These are phyloP conservation scores for Thumatha senex DNA, from an alignment of 2,888 invertebrate genomes.

Conservation along the genomic window DNA sequence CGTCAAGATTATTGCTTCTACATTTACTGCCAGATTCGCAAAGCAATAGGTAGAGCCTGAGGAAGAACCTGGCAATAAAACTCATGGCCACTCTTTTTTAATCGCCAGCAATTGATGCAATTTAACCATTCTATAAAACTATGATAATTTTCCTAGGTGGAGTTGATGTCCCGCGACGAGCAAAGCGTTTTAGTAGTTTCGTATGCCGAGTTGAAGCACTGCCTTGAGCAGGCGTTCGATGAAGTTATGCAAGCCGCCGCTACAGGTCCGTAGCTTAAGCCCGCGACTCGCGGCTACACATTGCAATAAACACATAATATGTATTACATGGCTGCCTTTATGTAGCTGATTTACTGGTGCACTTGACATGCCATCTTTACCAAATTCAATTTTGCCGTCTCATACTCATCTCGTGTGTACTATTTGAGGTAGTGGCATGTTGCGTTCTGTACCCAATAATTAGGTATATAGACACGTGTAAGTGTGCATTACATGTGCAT, in stretches of 20 bases:
- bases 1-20: too few species aligned
- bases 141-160: slow-evolving; percentile 84
- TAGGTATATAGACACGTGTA: slow-evolving; percentile 17
- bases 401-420: background rate
- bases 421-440: slow-evolving; percentile 16
- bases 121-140: background rate
- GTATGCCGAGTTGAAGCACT: slow-evolving; percentile 97
- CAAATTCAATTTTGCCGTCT: slow-evolving; percentile 8
- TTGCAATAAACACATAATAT: slow-evolving; percentile 28
- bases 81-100: too few species aligned
- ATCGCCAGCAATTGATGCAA: background rate
- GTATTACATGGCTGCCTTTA: slow-evolving; percentile 22
- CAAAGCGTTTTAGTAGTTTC: slow-evolving; percentile 98
- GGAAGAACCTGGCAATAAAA: too few species aligned
- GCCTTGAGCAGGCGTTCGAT: slow-evolving; percentile 95
- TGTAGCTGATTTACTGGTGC: slow-evolving; percentile 11
- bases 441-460: slow-evolving; percentile 13
- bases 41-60: too few species aligned
- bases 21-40: too few species aligned
- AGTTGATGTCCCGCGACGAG: slow-evolving; percentile 97
- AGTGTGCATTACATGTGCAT: slow-evolving; percentile 23
- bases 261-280: slow-evolving; percentile 19
- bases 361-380: slow-evolving; percentile 19
- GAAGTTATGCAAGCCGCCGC: slow-evolving; percentile 87
- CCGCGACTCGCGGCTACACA: slow-evolving; percentile 19